Percentiles rank a stretch among this genome's conserved stretches.
phyloP scores from a whole-genome alignment of 2,888 invertebrate genomes.

The Erpobdella octoculata region DNA sequence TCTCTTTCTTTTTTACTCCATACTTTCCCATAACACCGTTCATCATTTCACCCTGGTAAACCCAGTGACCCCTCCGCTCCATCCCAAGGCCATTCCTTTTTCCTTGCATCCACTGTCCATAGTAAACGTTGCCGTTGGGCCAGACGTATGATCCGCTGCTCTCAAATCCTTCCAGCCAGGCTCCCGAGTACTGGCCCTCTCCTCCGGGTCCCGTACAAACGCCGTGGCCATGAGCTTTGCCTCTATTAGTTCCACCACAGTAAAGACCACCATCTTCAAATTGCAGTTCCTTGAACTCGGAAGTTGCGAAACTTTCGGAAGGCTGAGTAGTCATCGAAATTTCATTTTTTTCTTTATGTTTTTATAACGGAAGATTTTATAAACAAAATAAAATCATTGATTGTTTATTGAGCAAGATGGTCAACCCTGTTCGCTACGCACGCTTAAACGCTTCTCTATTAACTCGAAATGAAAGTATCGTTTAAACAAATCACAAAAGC shows the following conservation, averaged over 20 bases:
- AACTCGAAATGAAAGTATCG: no score
- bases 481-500: no score
- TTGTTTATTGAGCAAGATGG: no score
- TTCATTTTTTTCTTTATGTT: neutral
- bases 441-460: no score
- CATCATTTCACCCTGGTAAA: slow-evolving; percentile 93
- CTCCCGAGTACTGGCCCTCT: slow-evolving; percentile 96
- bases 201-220: slow-evolving; percentile 82
- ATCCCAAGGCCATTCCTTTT: slow-evolving; percentile 95
- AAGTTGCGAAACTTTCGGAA: neutral
- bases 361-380: neutral
- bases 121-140: slow-evolving; percentile 87
- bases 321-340: neutral
- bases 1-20: slow-evolving; percentile 87
- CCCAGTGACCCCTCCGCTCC: slow-evolving; percentile 90
- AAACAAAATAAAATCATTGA: no score
- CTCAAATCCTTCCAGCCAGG: slow-evolving; percentile 99
- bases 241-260: slow-evolving; percentile 99
- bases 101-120: slow-evolving; percentile 99
- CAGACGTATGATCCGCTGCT: slow-evolving; percentile 74
- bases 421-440: no score
- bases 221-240: slow-evolving; percentile 97
- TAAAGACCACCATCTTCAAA: slow-evolving; percentile 99
- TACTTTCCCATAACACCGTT: slow-evolving; percentile 97
- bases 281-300: slow-evolving; percentile 81